phyloP scores from a whole-genome alignment of 2,113 vertebrate genomes.

The Nibea coibor region DNA sequence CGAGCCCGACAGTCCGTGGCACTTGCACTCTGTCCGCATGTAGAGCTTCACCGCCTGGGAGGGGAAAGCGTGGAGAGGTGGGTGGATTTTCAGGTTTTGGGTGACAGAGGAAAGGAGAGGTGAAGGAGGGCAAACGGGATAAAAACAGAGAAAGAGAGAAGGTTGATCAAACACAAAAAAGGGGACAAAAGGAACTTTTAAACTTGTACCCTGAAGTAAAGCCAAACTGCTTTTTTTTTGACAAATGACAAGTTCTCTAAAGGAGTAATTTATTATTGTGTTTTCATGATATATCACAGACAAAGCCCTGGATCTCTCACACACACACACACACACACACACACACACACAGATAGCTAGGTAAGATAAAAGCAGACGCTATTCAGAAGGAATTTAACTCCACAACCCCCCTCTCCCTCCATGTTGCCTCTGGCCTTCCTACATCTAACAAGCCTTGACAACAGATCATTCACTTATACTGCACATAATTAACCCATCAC shows the following conservation, averaged over 20 bases:
- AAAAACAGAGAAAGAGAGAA: constrained; percentile 21
- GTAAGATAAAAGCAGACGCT: constrained; percentile 84
- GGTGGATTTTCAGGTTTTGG: constrained; percentile 1
- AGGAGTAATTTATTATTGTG: constrained; percentile 58
- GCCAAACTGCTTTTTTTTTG: neutral
- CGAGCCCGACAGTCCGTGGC: constrained; percentile 95
- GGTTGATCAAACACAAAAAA: constrained; percentile 30
- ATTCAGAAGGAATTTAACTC: constrained; percentile 82
- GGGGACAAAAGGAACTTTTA: constrained; percentile 12
- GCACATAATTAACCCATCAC: constrained; percentile 84
- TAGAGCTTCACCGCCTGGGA: constrained; percentile 94
- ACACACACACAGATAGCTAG: constrained; percentile 75
- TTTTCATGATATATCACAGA: constrained; percentile 54
- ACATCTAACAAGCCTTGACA: constrained; percentile 84
- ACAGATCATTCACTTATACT: constrained; percentile 82
- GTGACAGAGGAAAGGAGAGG: constrained; percentile 8
- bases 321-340: constrained; percentile 36
- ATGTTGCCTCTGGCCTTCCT: constrained; percentile 80
- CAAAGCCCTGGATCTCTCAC: constrained; percentile 22
- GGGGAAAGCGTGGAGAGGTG: neutral
- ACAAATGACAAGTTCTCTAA: constrained; percentile 41
- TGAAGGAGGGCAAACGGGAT: constrained; percentile 31
- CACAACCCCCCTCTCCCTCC: constrained; percentile 62
- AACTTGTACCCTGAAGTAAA: constrained; percentile 38
- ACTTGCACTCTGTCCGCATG: constrained; percentile 97